Conservation (phyloP, 2,888 invertebrate genomes). For the Nomada lathburiana region DNA sequence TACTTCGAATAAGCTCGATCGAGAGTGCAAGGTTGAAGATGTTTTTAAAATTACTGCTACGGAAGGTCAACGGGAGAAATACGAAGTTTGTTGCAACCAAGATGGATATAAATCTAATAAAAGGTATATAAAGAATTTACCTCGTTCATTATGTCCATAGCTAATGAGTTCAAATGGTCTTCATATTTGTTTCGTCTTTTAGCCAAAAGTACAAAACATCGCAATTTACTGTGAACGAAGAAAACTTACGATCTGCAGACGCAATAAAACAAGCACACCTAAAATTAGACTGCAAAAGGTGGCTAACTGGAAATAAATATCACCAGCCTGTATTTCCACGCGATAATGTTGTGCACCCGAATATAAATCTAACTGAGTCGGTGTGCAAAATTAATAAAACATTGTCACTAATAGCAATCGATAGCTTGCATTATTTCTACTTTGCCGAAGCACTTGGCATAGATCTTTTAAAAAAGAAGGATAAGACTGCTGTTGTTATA, state of each 20-base stretch:
- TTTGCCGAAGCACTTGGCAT: slow-evolving; percentile 92
- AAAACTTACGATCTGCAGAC: slow-evolving; percentile 86
- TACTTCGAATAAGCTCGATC: slow-evolving; percentile 57
- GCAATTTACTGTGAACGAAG: slow-evolving; percentile 81
- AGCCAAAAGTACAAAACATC: slow-evolving; percentile 46
- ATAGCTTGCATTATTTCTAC: slow-evolving; percentile 89
- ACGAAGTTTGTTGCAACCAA: slow-evolving; percentile 73
- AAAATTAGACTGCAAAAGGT: slow-evolving; percentile 76
- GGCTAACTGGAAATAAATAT: slow-evolving; percentile 80
- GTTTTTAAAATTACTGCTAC: slow-evolving; percentile 70
- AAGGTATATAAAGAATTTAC: slow-evolving; percentile 47
- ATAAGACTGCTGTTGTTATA: slow-evolving; percentile 89
- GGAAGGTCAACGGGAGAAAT: slow-evolving; percentile 55
- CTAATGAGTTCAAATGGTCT: not conserved
- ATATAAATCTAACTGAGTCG: slow-evolving; percentile 69
- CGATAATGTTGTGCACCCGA: slow-evolving; percentile 74
- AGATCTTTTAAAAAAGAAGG: slow-evolving; percentile 86
- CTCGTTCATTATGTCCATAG: not conserved
- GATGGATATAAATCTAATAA: slow-evolving; percentile 43
- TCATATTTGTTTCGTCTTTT: not conserved
- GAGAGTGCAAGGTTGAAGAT: slow-evolving; percentile 76
- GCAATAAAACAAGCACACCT: slow-evolving; percentile 83
- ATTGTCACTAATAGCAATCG: slow-evolving; percentile 89
- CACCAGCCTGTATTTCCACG: slow-evolving; percentile 77
- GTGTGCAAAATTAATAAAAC: slow-evolving; percentile 86